phyloP scores from a whole-genome alignment of 2,113 vertebrate species.

The Euleptes europaea region DNA sequence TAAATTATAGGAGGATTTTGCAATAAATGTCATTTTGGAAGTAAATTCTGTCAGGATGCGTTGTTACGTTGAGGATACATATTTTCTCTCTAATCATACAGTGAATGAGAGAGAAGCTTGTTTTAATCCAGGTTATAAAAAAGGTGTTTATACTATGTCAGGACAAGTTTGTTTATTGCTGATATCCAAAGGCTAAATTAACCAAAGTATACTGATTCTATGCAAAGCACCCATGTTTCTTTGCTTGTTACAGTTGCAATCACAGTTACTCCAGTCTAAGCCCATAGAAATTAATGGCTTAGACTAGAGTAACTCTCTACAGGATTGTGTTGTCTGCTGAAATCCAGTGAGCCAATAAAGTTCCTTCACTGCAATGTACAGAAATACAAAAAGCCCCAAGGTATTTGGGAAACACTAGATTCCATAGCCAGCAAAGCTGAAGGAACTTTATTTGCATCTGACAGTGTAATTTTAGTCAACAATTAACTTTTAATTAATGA shows the following conservation, averaged over 20 bases:
- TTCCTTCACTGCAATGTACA: not conserved
- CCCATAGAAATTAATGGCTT: no score
- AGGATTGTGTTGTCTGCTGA: not conserved
- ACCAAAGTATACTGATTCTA: no score
- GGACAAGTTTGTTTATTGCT: no score
- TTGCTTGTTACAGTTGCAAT: not conserved
- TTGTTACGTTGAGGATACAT: constrained; percentile 31
- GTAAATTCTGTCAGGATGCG: constrained; percentile 25
- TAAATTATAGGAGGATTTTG: constrained; percentile 31
- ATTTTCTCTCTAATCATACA: constrained; percentile 61
- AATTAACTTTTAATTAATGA: no score
- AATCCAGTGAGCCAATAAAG: not conserved
- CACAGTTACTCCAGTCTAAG: no score
- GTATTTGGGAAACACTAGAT: not conserved
- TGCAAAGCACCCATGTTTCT: not conserved
- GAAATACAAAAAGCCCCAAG: not conserved
- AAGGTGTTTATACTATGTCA: not conserved
- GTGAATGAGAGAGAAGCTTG: constrained; percentile 26
- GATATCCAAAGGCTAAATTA: no score
- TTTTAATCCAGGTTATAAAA: constrained; percentile 8
- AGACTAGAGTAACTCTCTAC: no score
- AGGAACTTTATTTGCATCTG: not conserved
- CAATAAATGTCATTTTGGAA: constrained; percentile 41
- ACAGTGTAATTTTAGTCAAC: not conserved
- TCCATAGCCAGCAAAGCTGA: not conserved